Conservation (phyloP, 1,140 invertebrate genomes). For the Papilio xuthus region DNA sequence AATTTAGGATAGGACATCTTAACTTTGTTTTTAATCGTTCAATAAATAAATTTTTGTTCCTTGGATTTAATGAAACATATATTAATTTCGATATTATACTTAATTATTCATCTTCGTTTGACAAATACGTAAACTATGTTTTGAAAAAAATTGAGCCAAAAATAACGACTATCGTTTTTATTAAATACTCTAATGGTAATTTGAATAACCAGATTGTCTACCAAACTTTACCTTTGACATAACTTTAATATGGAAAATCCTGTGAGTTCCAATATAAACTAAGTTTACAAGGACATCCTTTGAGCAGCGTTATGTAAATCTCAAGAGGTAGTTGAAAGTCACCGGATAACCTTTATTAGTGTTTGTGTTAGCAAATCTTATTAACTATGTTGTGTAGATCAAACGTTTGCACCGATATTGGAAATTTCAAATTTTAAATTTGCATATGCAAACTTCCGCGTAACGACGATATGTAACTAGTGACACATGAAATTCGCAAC, state of each 20-base stretch:
- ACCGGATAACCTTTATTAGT: slow-evolving; percentile 22
- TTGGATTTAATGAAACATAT: too few species aligned
- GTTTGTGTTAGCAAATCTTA: slow-evolving; percentile 25
- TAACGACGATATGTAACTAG: background rate
- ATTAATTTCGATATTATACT: too few species aligned
- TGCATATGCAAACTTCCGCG: background rate
- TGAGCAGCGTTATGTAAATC: slow-evolving; percentile 17
- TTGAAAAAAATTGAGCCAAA: background rate
- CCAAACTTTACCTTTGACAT: slow-evolving; percentile 22
- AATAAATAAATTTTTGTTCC: too few species aligned
- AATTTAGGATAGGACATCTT: too few species aligned
- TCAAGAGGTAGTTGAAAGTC: slow-evolving; percentile 22
- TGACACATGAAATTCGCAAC: background rate
- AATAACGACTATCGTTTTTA: background rate
- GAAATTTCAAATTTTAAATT: slow-evolving; percentile 22
- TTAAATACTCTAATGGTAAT: background rate
- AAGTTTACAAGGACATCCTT: slow-evolving; percentile 19
- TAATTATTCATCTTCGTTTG: too few species aligned
- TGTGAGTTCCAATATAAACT: slow-evolving; percentile 1
- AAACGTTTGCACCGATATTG: slow-evolving; percentile 1
- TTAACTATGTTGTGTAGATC: slow-evolving; percentile 9
- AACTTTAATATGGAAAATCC: slow-evolving; percentile 26
- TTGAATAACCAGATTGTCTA: slow-evolving; percentile 13
- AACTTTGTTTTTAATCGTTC: too few species aligned
- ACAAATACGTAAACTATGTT: too few species aligned